phyloP scores from a whole-genome alignment of 2,888 invertebrate species.

The Phyllotreta striolata region DNA sequence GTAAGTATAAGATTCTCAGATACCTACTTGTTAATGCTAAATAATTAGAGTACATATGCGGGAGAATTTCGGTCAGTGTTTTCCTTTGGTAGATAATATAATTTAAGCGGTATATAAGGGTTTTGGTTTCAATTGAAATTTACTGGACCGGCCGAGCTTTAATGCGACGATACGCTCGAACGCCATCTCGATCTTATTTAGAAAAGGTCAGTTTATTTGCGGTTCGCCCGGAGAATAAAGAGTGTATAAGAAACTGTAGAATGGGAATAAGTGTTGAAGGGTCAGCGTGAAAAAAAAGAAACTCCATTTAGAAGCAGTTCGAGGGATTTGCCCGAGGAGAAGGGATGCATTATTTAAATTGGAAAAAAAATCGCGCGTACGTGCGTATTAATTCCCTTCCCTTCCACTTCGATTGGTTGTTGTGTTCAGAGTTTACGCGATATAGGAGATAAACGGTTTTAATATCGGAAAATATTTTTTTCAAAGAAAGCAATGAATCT shows the following conservation, averaged over 20 bases:
- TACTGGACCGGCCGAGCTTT: conserved; percentile 50
- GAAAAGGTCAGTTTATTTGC: conserved; percentile 55
- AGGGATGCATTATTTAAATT: conserved; percentile 9
- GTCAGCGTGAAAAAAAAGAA: conserved; percentile 7
- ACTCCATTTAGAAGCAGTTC: conserved; percentile 5
- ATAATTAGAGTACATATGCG: too few relatives aligned
- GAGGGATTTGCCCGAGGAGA: conserved; percentile 4
- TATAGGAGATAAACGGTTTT: too few relatives aligned
- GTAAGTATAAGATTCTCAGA: too few relatives aligned
- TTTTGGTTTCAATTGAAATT: conserved; percentile 50
- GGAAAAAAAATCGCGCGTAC: background rate
- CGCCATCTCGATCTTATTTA: conserved; percentile 52
- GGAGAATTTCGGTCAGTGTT: too few relatives aligned
- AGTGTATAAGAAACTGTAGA: conserved; percentile 36
- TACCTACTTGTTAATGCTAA: too few relatives aligned
- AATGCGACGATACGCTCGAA: conserved; percentile 47
- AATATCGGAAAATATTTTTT: too few relatives aligned
- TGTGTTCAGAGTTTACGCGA: too few relatives aligned
- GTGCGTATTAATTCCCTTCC: too few relatives aligned
- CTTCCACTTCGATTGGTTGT: too few relatives aligned
- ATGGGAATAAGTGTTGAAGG: conserved; percentile 22
- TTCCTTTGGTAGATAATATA: too few relatives aligned
- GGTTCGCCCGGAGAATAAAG: conserved; percentile 48
- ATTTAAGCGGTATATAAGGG: background rate
- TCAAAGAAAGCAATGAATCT: conserved; percentile 13